Evolutionary conservation across 2,113 vertebrate species (phyloP), one percentile per base, ranked within the genome.

Genomic region (Ictidomys tridecemlineatus): DNA sequence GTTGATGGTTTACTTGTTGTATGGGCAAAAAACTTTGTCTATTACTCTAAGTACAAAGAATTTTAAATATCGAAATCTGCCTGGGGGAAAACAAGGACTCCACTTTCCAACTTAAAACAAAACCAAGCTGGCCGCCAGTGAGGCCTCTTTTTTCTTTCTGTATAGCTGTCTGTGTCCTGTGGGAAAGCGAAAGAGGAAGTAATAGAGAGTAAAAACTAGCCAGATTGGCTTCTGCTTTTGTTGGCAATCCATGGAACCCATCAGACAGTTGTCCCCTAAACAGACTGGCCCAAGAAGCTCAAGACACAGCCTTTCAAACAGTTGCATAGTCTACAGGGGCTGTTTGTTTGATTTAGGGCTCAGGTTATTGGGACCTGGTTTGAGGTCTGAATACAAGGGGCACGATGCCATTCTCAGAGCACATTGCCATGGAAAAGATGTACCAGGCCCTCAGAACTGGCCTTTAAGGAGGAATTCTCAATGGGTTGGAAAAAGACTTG

Each of bases 181-280:
- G 74, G n/a, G 93, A 95, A 88, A 86, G 70, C 0, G 3, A 85
- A 91, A 93, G 89, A 13, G 91, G 82, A 96, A 93, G 85, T 63
- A 42, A 58, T 56, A 61, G 61, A 92, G 80, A 76, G 92, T 56
- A 76, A 91, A 78, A 92, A 45, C 78, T 91, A 20, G 53, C 39
- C 20, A 5, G 6, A 45, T 80, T 69, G 73, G 70, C 89, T 79
- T 95, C 58, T 86, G 80, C 53, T 74, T 96, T 67, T 48, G 32
- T 73, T 91, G 94, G 89, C 58, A 37, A 11, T 37, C 6, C 48
- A 8, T 65, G 1, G 8, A n/a, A 26, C 20, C 45, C 26, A 22
- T 56, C 76, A 26, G 56, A 84, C 13, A 39, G 39, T 85, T 58
- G 45, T 53, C 42, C 16, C 11, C 2, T 42, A 48, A 32, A 70